A percentile compares a stretch with the other conserved stretches of the same genome.
phyloP scores from a whole-genome alignment of 2,888 invertebrate species.

The Pachycephus smyrnensis region DNA sequence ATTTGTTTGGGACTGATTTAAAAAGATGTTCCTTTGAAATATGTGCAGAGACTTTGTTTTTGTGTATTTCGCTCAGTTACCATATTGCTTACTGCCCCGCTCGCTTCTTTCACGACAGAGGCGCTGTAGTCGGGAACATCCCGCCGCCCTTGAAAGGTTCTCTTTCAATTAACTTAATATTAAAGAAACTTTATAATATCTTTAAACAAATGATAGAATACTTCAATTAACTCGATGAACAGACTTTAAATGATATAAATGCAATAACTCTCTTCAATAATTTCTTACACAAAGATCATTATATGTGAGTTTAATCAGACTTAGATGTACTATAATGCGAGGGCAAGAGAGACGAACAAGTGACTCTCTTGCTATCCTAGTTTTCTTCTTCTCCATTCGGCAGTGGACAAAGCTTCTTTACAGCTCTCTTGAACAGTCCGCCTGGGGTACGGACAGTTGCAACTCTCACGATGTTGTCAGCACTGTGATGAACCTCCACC shows the following conservation, averaged over 20 bases:
- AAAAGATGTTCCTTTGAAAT: not conserved
- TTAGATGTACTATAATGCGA: no score
- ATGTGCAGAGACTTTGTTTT: not conserved
- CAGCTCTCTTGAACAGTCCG: slow-evolving; percentile 32
- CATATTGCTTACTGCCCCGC: not conserved
- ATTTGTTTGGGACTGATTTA: not conserved
- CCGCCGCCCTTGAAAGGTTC: not conserved
- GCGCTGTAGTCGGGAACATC: slow-evolving; percentile 2
- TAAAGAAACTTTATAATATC: not conserved
- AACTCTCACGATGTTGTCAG: slow-evolving; percentile 43
- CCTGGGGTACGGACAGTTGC: slow-evolving; percentile 42
- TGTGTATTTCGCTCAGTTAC: not conserved
- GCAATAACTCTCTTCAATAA: not conserved
- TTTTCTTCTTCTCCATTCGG: slow-evolving; percentile 24
- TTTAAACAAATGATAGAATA: not conserved
- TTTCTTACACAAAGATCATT: no score
- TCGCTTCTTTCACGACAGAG: not conserved
- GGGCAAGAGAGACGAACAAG: not conserved
- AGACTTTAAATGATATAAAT: not conserved
- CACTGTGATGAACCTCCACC: slow-evolving; percentile 40
- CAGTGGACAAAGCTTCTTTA: slow-evolving; percentile 38
- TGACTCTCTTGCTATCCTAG: not conserved
- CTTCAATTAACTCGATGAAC: not conserved
- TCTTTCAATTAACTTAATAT: not conserved
- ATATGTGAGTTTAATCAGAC: no score